Evolutionary conservation across 2,888 invertebrate species (phyloP).

Genomic region (Oscheius sp.): DNA sequence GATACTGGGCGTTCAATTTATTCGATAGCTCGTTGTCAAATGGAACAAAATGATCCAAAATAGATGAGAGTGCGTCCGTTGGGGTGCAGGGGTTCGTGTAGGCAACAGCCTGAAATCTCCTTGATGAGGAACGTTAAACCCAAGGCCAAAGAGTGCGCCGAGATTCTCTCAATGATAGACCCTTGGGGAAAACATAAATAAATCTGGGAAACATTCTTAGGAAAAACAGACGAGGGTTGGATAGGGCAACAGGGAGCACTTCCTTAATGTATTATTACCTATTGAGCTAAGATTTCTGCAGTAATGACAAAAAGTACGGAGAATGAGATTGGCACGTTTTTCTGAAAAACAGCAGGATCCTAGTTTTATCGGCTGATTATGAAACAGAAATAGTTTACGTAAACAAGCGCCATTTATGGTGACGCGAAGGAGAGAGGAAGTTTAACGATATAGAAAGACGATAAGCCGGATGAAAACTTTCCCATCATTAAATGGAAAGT

Average conservation of each 20-base stretch:
- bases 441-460: too few relatives aligned
- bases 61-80: conserved; percentile 41
- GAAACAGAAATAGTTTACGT: conserved; percentile 11
- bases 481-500: too few relatives aligned
- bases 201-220: not conserved
- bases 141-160: not conserved
- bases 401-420: conserved; percentile 1
- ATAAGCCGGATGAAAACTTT: too few relatives aligned
- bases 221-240: not conserved
- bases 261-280: not conserved
- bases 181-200: conserved; percentile 2
- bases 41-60: conserved; percentile 43
- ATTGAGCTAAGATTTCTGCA: not conserved
- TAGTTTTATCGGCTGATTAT: conserved; percentile 12
- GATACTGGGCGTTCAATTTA: conserved; percentile 29
- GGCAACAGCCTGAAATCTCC: conserved; percentile 12
- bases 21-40: conserved; percentile 30
- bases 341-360: not conserved
- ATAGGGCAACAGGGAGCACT: not conserved
- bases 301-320: not conserved
- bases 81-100: conserved; percentile 25
- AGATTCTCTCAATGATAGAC: not conserved
- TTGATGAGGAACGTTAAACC: not conserved
- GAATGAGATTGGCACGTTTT: not conserved
- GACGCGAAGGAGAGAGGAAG: too few relatives aligned